These are phyloP conservation scores for Archegozetes longisetosus DNA, from an alignment of 1,140 invertebrate genomes.

Conservation along the genomic window DNA sequence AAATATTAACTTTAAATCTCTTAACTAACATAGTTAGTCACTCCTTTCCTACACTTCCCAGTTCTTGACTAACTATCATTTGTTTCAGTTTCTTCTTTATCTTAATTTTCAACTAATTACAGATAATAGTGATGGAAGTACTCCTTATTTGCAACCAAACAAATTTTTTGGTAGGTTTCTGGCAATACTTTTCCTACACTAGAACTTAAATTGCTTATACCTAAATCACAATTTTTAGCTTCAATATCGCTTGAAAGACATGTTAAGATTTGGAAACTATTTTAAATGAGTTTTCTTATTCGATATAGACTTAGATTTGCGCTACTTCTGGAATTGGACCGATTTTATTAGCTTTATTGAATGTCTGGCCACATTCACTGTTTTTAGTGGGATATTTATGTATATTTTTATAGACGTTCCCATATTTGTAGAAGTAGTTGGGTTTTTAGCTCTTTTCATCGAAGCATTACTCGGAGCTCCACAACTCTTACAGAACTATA, in stretches of 20 bases:
- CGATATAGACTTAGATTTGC: conserved; percentile 59
- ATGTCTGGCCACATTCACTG: conserved; percentile 72
- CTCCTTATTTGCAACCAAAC: neutral
- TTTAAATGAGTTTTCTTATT: neutral
- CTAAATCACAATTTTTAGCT: no score
- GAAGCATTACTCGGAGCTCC: conserved; percentile 91
- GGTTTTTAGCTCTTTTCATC: conserved; percentile 83
- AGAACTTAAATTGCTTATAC: no score
- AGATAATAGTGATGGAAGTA: neutral
- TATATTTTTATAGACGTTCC: conserved; percentile 65
- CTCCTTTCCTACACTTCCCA: no score
- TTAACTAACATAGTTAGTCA: no score
- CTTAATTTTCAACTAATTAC: neutral
- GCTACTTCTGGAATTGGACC: conserved; percentile 79
- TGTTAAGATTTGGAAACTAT: no score
- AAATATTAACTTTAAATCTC: no score
- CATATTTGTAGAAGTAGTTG: conserved; percentile 70
- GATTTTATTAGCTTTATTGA: conserved; percentile 92
- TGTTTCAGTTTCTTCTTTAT: conserved; percentile 23
- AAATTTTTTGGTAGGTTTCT: conserved; percentile 4
- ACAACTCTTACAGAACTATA: conserved; percentile 74
- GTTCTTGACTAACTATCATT: no score
- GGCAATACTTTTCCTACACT: neutral
- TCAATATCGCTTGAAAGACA: no score
- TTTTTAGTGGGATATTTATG: conserved; percentile 61